These are phyloP conservation scores for Dysmachus trigonus DNA, from an alignment of 2,888 invertebrate species.

Conservation along the genomic window DNA sequence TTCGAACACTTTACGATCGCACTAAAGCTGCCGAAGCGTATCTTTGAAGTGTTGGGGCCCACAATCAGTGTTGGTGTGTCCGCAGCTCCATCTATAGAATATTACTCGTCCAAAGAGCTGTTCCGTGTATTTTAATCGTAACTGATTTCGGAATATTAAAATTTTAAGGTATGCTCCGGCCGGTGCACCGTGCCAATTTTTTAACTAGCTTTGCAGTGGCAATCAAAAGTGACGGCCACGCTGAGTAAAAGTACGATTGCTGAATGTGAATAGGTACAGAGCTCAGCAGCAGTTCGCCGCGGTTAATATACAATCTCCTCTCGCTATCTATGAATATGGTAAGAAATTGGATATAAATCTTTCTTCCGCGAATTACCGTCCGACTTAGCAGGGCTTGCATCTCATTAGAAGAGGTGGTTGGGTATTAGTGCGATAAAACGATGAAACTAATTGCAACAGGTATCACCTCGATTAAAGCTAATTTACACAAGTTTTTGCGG, in stretches of 20 bases:
- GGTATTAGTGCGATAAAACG: slow-evolving; percentile 18
- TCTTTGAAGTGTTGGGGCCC: background rate
- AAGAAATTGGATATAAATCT: slow-evolving; percentile 15
- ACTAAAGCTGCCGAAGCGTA: background rate
- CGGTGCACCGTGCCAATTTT: background rate
- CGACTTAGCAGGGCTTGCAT: slow-evolving; percentile 24
- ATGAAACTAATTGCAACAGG: slow-evolving; percentile 35
- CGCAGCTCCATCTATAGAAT: background rate
- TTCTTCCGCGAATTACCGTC: slow-evolving; percentile 21
- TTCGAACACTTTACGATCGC: background rate
- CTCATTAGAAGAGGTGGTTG: slow-evolving; percentile 29
- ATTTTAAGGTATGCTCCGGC: background rate
- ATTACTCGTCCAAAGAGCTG: background rate
- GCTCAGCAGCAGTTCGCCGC: background rate
- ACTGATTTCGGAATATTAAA: background rate
- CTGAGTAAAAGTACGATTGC: background rate
- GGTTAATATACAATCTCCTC: slow-evolving; percentile 10
- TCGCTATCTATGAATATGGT: slow-evolving; percentile 1
- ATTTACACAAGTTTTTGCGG: slow-evolving; percentile 39
- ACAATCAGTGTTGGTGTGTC: background rate
- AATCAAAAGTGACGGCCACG: slow-evolving; percentile 15
- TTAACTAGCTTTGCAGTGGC: background rate
- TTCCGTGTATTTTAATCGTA: background rate
- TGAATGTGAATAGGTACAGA: slow-evolving; percentile 7
- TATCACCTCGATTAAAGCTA: slow-evolving; percentile 38